Evolutionary conservation across 1,140 invertebrate species (phyloP), one percentile per base, ranked within the genome.

Genomic region (Akabosia matsudoensis): DNA sequence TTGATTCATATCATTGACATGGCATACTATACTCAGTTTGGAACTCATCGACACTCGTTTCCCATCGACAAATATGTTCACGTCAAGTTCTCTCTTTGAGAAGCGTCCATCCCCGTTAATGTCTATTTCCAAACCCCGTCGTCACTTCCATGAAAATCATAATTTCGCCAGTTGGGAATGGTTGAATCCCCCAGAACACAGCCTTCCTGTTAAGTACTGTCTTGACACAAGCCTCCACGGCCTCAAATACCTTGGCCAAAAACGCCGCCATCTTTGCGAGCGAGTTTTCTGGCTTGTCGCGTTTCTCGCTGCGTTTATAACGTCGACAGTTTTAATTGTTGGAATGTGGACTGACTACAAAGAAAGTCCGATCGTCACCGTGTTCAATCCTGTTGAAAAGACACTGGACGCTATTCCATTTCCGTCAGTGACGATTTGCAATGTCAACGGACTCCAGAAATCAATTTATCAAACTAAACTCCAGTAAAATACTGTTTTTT

Each of bases 271-370:
- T 31, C 3, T 67, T 30, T 67, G 22, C 22, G 61, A 67, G 31
- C 28, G 61, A 45, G 7, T 45, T 7, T 88, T 86, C 78, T 89
- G 88, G 88, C 37, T 87, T 0, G 71, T 84, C 0, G 82, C 86
- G 3, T 87, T 89, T 34, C 56, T 85, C 1, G 77, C 86, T 1
- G 87, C 86, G 18, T 82, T 89, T 13, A 85, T 83, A 45, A 82
- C 85, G 3, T 88, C 87, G 78, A 81, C 83, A 0, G 82, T 81
- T 45, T 79, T 88, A 7, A 89, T 89, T 16, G 81, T 81, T 18
- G 85, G 85, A 75, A 87, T 87, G 0, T 89, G 86, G 82, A 81
- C 81, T 0, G 88, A 88, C 74, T 89, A 88, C 87, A 84, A 86
- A 10, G 83, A 84, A 14, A 87, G 85, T 3, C 88, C 88, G 1